phyloP scores from a whole-genome alignment of 2,797 vertebrate species.

The Lithobates pipiens region DNA sequence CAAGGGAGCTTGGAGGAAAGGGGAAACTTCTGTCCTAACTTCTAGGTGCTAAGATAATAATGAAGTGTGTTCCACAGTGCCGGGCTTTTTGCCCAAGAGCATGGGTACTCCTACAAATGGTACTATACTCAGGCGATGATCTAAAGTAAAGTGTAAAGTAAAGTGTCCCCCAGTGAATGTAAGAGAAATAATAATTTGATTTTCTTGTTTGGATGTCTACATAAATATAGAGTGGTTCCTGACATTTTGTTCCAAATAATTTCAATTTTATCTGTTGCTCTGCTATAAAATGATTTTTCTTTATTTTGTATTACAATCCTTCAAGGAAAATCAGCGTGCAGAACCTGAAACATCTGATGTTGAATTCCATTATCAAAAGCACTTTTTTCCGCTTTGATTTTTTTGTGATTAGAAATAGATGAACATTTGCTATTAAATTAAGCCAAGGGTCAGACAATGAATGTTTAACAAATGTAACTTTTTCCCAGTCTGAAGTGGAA shows the following conservation, averaged over 20 bases:
- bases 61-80: too few relatives aligned
- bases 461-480: neutral
- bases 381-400: neutral
- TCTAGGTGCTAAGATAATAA: too few relatives aligned
- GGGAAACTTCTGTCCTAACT: too few relatives aligned
- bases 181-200: neutral
- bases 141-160: too few relatives aligned
- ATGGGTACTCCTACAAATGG: too few relatives aligned
- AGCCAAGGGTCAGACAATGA: neutral
- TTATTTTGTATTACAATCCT: neutral
- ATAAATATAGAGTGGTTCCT: neutral
- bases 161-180: too few relatives aligned
- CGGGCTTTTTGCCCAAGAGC: too few relatives aligned
- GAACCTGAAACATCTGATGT: neutral
- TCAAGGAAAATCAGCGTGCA: neutral
- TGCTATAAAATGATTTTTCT: slow-evolving; percentile 20
- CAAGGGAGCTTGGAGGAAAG: too few relatives aligned
- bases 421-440: slow-evolving; percentile 3
- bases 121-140: too few relatives aligned
- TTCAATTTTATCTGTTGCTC: slow-evolving; percentile 18
- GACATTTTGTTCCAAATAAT: slow-evolving; percentile 39
- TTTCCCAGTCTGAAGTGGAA: neutral
- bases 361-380: neutral
- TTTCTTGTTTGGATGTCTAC: slow-evolving; percentile 9
- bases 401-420: neutral